Evolutionary conservation across 2,888 invertebrate genomes (phyloP).

Genomic region (Amorpha juglandis): DNA sequence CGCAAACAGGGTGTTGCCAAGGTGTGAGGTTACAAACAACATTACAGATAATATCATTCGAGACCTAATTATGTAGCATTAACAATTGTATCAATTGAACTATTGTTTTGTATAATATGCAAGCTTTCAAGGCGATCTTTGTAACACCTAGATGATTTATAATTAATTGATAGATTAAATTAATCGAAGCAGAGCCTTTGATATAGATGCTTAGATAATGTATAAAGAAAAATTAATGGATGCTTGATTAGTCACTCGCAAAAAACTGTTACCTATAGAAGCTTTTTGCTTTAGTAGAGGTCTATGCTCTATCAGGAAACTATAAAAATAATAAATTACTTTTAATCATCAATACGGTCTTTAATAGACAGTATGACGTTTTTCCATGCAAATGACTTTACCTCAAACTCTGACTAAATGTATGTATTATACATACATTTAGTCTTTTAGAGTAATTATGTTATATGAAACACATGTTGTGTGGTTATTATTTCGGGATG

Average conservation of each 20-base stretch:
- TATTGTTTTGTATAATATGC: conserved; percentile 47
- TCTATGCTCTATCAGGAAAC: not conserved
- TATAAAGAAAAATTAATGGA: not conserved
- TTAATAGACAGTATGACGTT: not conserved
- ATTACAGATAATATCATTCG: not conserved
- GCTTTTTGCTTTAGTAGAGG: not conserved
- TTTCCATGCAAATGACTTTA: not conserved
- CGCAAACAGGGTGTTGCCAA: conserved; percentile 43
- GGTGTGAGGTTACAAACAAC: conserved; percentile 48
- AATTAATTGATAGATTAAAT: not conserved
- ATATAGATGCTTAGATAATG: not conserved
- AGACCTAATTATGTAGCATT: conserved; percentile 53
- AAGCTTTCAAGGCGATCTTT: conserved; percentile 40
- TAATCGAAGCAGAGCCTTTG: not conserved
- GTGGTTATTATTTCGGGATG: not conserved
- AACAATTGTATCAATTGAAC: conserved; percentile 48
- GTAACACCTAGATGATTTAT: conserved; percentile 1
- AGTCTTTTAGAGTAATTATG: no score
- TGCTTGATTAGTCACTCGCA: not conserved
- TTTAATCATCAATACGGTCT: no score
- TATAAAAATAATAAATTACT: not conserved
- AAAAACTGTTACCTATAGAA: not conserved
- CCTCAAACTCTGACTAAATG: no score
- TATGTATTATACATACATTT: no score
- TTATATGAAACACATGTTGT: no score